A percentile compares a stretch with the other conserved stretches of the same genome.
Evolutionary conservation across 2,113 vertebrate genomes (phyloP).

Genomic region (Rhombomys opimus): DNA sequence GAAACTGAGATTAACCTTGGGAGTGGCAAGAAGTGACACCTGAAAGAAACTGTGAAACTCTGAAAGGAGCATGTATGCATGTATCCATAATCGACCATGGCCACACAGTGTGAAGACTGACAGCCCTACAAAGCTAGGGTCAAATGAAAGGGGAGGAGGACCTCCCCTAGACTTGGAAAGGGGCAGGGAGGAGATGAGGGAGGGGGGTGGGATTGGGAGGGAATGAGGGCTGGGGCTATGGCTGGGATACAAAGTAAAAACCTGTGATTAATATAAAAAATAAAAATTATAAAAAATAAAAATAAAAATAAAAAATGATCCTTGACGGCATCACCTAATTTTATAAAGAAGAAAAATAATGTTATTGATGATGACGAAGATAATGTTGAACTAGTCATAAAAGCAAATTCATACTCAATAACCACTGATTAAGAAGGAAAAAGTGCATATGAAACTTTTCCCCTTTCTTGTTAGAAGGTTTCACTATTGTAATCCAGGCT

Average conservation of each 20-base stretch:
- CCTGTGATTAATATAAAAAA: too few relatives aligned
- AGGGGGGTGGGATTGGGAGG: too few relatives aligned
- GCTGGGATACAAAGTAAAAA: too few relatives aligned
- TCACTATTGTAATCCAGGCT: neutral
- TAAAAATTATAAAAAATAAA: too few relatives aligned
- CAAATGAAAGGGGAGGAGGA: too few relatives aligned
- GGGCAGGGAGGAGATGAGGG: too few relatives aligned
- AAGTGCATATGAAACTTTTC: neutral
- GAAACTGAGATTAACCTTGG: neutral
- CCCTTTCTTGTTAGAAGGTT: neutral
- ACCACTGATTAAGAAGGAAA: slow-evolving; percentile 23
- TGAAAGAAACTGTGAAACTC: neutral
- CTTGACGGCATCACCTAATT: neutral
- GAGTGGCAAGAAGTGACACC: neutral
- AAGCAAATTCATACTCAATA: slow-evolving; percentile 18
- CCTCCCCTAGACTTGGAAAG: too few relatives aligned
- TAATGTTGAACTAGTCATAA: neutral
- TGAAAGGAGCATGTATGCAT: neutral
- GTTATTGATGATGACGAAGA: neutral
- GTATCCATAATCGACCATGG: neutral
- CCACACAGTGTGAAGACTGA: neutral
- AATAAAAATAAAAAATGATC: too few relatives aligned
- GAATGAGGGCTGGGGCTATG: too few relatives aligned
- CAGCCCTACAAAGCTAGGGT: neutral
- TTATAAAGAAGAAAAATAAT: slow-evolving; percentile 24